Conservation (phyloP, 2,113 vertebrate species). For the Corynorhinus townsendii region DNA sequence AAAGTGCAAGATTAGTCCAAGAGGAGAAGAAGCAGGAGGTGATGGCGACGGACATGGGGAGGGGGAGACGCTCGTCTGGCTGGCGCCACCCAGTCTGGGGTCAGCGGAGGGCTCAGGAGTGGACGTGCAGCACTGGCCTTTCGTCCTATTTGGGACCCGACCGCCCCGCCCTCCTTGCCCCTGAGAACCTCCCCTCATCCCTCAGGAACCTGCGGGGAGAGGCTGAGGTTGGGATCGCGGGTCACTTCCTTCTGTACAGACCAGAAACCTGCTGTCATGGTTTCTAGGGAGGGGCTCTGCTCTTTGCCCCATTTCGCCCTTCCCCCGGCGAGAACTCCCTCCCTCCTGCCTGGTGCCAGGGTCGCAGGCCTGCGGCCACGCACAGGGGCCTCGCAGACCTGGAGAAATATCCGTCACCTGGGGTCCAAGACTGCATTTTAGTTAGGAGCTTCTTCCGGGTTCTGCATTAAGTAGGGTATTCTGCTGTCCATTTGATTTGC, state of each 20-base stretch:
- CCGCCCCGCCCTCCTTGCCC: no score
- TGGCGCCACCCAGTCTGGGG: neutral
- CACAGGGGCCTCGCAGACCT: neutral
- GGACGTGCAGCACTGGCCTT: neutral
- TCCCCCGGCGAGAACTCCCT: no score
- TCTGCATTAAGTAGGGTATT: accelerated
- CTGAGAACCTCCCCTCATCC: accelerated
- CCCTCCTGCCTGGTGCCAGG: accelerated
- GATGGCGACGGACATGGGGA: neutral
- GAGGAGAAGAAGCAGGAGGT: constrained; percentile 30
- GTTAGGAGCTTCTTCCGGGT: neutral
- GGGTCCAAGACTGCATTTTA: accelerated
- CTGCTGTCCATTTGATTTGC: neutral
- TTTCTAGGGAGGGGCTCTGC: neutral
- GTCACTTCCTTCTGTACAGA: neutral
- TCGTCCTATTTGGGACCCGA: neutral
- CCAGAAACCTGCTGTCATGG: neutral
- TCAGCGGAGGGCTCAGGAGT: neutral
- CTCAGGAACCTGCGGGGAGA: accelerated
- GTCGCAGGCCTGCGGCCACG: neutral
- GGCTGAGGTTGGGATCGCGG: neutral
- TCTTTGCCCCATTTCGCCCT: accelerated
- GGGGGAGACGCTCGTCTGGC: neutral
- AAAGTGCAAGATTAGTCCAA: neutral
- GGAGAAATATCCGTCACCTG: neutral